These are phyloP conservation scores for Archilochus colubris DNA, from an alignment of 2,113 vertebrate species.

Conservation along the genomic window DNA sequence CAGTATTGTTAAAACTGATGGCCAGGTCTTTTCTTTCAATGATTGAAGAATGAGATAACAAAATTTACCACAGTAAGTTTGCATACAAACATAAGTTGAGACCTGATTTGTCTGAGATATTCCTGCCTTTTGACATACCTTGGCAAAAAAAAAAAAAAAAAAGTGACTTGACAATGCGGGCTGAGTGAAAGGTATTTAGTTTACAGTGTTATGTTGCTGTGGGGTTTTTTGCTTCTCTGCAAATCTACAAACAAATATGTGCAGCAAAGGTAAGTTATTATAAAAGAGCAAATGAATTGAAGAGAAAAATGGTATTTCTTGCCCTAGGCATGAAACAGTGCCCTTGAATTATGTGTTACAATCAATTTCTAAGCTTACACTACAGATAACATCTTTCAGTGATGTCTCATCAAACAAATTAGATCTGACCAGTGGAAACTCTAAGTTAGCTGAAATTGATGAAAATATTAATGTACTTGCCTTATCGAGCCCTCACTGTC, in stretches of 20 bases:
- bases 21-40: not conserved
- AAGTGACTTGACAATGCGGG: not conserved
- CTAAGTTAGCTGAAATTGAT: constrained; percentile 60
- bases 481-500: constrained; percentile 30
- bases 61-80: not conserved
- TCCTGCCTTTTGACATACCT: rapidly evolving
- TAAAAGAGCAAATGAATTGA: constrained; percentile 44
- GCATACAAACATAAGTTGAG: not conserved
- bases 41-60: not conserved
- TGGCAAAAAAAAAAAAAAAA: not conserved
- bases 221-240: not conserved
- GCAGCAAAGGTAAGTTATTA: not conserved
- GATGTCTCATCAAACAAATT: constrained; percentile 72
- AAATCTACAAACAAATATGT: constrained; percentile 6
- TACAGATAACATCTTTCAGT: constrained; percentile 63
- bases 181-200: not conserved
- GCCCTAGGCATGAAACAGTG: constrained; percentile 52
- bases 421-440: constrained; percentile 63
- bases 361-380: constrained; percentile 70
- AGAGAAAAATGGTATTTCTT: constrained; percentile 41
- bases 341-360: constrained; percentile 67
- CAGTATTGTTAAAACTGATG: not conserved
- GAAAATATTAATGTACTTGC: constrained; percentile 64
- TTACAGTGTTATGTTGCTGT: not conserved
- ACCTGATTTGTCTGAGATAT: not conserved